Base-by-base conservation (phyloP, 2,113 vertebrate species). In the Pheucticus melanocephalus region DNA sequence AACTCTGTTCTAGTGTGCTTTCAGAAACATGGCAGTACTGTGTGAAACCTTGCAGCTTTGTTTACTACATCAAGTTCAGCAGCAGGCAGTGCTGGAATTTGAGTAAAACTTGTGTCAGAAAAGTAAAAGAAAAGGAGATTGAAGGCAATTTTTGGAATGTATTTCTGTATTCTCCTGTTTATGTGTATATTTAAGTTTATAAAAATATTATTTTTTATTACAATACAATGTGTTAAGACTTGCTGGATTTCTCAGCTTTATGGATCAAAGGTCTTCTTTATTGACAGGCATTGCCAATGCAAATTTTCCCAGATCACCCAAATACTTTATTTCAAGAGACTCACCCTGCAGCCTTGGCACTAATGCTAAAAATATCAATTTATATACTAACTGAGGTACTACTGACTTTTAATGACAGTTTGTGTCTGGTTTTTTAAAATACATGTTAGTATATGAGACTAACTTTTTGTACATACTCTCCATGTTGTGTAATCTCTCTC, bases 21-120 rank as follows among this genome's bases (percentile, higher is more conserved):
- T 94, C 65, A 92, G 53, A 92, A 95, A 91, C 3, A 59, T 86
- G 95, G 91, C 78, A 88, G 88, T 94, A 75, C 90, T 7, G 23
- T 95, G 73, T 82, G 92, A 95, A 96, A 90, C 47, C 42, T 83
- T 89, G 66, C 84, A 86, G 95, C 93, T 96, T 97, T 97, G 82
- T 95, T 94, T 94, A 92, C 82, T 83, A 86, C 91, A 90, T 80
- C 50, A 78, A 64, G 71, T 50, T 91, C 44, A 92, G 76, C 82
- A 94, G 64, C 19, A 76, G 82, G 59, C 51, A 65, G 61, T 22
- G 66, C 70, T 69, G 61, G 76, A 48, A 39, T 76, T 60, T 73
- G 20, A 35, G 48, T 78, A 85, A 66, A 94, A 70, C 27, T 73
- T 25, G 18, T 30, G 53, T 30, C 50, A 76, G 60, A 75, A 78